Evolutionary conservation across 1,140 invertebrate genomes (phyloP), one percentile per base, ranked within the genome.

Genomic region (Trachymyrmex septentrionalis): DNA sequence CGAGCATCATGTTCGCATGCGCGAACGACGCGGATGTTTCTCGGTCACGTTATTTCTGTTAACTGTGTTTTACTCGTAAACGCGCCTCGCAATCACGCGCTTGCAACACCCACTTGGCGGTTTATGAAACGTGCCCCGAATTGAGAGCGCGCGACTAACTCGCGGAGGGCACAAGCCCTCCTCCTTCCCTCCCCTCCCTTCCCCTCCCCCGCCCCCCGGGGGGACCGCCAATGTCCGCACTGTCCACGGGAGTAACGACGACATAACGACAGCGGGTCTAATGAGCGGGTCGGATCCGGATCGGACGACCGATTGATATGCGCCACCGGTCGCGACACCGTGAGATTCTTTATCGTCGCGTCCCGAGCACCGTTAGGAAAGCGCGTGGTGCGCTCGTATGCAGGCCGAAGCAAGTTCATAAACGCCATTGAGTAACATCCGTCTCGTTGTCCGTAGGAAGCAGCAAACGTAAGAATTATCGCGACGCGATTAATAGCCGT

Each of bases 341-440:
- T 75, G 69, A 34, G 80, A 84, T 59, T 82, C 57, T 38, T 84
- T 50, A 84, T 73, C 53, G 71, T 50, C 67, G 3, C 34, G 48
- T 80, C 86, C 84, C 53, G 63, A 16, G 38, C 67, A 82, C 78
- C 78, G 80, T 84, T 84, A 84, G 69, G 44, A 61, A 50, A 84
- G 80, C 21, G 55, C 38, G 63, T 53, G 44, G 61, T 34, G 76
- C 14, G 77, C n/a, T 21, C 50, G 34, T 69, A 53, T 30, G 75
- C 69, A 76, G 34, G 73, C 55, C 61, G 63, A 55, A 67, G 78
- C 69, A 84, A 84, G 80, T 84, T 84, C 67, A 84, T 75, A 84
- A 75, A 63, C 69, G 67, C n/a, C 50, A 48, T 84, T 84, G 80
- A 48, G 69, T 61, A 84, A 84, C 80, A 73, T 75, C 80, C 80